These are phyloP conservation scores for Conus betulinus DNA, from an alignment of 1,140 invertebrate genomes.

Conservation along the genomic window DNA sequence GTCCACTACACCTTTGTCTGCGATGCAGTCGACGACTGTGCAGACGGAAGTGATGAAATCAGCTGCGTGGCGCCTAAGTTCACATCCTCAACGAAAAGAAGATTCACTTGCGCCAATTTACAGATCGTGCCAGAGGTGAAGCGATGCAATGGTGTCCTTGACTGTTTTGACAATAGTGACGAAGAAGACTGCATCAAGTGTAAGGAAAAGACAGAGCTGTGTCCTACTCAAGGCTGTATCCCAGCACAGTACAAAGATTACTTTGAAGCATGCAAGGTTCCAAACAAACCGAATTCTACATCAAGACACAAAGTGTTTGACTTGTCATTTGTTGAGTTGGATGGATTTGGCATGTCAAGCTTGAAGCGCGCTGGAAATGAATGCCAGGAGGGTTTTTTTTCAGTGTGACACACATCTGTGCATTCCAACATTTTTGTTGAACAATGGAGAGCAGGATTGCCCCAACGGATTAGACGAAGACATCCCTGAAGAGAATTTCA, in stretches of 20 bases:
- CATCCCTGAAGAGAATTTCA: constrained; percentile 1
- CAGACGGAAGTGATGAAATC: constrained; percentile 33
- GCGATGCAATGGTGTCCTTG: constrained; percentile 31
- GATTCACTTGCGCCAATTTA: constrained; percentile 22
- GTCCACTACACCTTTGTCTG: constrained; percentile 34
- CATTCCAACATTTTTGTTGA: constrained; percentile 39
- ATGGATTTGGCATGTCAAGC: constrained; percentile 34
- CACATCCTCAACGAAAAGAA: background rate
- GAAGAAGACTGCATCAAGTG: constrained; percentile 38
- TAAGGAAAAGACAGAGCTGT: background rate
- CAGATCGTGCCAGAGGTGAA: background rate
- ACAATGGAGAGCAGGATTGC: constrained; percentile 40
- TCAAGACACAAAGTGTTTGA: background rate
- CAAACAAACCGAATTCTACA: background rate
- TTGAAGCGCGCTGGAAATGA: background rate
- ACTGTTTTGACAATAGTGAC: constrained; percentile 39
- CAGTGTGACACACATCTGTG: constrained; percentile 24
- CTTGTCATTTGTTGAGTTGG: constrained; percentile 1
- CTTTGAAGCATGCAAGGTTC: constrained; percentile 16
- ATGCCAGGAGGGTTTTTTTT: constrained; percentile 20
- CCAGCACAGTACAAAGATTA: background rate
- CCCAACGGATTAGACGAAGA: constrained; percentile 36
- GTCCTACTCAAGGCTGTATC: constrained; percentile 31
- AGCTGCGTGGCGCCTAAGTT: constrained; percentile 15
- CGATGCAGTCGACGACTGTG: constrained; percentile 37